Conservation (phyloP, 2,888 invertebrate genomes). For the Sympetrum striolatum region DNA sequence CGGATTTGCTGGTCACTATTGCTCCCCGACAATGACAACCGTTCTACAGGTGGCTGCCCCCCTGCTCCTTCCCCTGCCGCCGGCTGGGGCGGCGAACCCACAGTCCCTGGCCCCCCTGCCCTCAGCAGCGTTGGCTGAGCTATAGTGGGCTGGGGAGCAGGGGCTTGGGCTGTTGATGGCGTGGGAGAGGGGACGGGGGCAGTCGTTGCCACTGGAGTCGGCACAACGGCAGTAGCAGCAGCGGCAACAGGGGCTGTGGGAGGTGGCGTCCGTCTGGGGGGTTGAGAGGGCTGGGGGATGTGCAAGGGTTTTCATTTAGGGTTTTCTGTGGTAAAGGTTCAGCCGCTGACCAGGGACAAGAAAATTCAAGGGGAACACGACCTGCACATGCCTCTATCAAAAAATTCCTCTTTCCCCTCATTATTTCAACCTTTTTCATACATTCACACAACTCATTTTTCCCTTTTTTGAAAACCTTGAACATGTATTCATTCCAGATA, state of each 20-base stretch:
- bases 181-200: slow-evolving; percentile 50
- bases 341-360: slow-evolving; percentile 50
- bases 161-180: slow-evolving; percentile 51
- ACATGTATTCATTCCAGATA: slow-evolving; percentile 9
- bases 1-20: slow-evolving; percentile 79
- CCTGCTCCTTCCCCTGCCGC: slow-evolving; percentile 28
- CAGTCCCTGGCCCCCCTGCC: slow-evolving; percentile 44
- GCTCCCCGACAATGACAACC: slow-evolving; percentile 56
- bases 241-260: slow-evolving; percentile 58
- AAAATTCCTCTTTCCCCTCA: background rate
- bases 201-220: slow-evolving; percentile 44
- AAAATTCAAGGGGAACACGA: slow-evolving; percentile 56
- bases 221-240: slow-evolving; percentile 42
- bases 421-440: background rate
- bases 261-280: slow-evolving; percentile 63
- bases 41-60: slow-evolving; percentile 52
- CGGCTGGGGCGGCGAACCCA: slow-evolving; percentile 34
- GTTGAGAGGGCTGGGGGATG: slow-evolving; percentile 52
- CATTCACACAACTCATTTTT: slow-evolving; percentile 18
- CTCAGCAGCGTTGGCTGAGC: slow-evolving; percentile 41
- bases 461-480: background rate
- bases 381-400: slow-evolving; percentile 17
- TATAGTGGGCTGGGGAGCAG: slow-evolving; percentile 60
- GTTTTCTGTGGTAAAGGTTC: slow-evolving; percentile 9
- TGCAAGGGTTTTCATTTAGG: background rate